These are phyloP conservation scores for Leguminivora glycinivorella DNA, from an alignment of 1,140 invertebrate genomes.

Conservation along the genomic window DNA sequence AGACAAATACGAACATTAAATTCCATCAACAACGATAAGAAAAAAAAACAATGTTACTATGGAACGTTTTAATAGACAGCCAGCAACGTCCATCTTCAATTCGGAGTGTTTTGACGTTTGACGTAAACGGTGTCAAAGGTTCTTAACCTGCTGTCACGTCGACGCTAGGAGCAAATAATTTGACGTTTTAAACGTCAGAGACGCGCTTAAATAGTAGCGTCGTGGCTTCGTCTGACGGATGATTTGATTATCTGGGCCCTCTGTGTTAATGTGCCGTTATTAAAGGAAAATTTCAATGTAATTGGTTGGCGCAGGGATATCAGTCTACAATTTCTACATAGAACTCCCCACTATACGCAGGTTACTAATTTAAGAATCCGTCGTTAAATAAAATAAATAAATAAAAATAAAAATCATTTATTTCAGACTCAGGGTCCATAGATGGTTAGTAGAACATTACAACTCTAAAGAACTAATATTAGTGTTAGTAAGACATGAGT, in stretches of 20 bases:
- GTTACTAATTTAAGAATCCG: too few species aligned
- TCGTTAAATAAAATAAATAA: too few species aligned
- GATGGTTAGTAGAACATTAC: too few species aligned
- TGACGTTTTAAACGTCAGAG: conserved; percentile 12
- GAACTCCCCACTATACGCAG: too few species aligned
- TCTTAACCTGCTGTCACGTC: conserved; percentile 18
- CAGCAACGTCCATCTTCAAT: conserved; percentile 17
- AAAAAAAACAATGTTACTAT: conserved; percentile 24
- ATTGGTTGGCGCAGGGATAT: not conserved
- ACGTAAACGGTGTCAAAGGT: conserved; percentile 28
- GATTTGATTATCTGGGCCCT: conserved; percentile 21
- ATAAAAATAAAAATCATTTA: too few species aligned
- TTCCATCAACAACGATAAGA: not conserved
- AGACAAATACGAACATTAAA: conserved; percentile 4
- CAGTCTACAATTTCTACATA: too few species aligned
- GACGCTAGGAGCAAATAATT: conserved; percentile 27
- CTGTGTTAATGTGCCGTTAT: conserved; percentile 3
- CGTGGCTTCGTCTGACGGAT: conserved; percentile 12
- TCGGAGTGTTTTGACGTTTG: conserved; percentile 28
- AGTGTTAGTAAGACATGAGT: too few species aligned
- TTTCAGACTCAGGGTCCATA: too few species aligned
- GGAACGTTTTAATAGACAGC: conserved; percentile 27
- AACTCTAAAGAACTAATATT: too few species aligned
- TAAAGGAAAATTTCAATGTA: not conserved
- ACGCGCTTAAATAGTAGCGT: conserved; percentile 20